phyloP scores from a whole-genome alignment of 2,113 vertebrate genomes.

The Elephas maximus region DNA sequence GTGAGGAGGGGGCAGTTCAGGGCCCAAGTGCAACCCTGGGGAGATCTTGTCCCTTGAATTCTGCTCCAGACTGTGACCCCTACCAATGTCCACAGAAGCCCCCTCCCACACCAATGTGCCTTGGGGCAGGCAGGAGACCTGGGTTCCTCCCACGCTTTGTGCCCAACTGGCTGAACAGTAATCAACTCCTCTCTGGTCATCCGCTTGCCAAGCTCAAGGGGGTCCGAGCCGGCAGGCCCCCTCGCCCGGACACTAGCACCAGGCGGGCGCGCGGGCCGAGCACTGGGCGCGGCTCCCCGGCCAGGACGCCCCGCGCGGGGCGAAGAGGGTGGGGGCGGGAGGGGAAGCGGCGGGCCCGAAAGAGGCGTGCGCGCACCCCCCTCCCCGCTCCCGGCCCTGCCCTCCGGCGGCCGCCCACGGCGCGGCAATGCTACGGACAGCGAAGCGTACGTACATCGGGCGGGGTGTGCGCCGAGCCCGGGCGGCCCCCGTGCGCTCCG shows the following conservation, averaged over 20 bases:
- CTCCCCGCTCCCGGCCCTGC: background rate
- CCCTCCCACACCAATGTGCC: background rate
- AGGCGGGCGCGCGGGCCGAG: background rate
- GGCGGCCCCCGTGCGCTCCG: conserved; percentile 89
- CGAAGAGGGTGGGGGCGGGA: background rate
- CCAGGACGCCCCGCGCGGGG: background rate
- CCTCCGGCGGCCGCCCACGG: background rate
- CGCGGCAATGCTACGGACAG: conserved; percentile 84
- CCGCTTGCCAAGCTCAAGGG: conserved; percentile 35
- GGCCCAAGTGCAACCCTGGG: background rate
- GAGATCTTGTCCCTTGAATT: background rate
- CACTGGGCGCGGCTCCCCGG: background rate
- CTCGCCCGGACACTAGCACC: background rate
- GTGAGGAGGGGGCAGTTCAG: background rate
- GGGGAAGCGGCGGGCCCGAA: background rate
- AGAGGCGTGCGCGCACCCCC: background rate
- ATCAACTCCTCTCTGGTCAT: background rate
- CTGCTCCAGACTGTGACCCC: background rate
- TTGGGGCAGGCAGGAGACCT: background rate
- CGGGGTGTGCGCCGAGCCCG: conserved; percentile 89
- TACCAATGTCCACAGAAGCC: background rate
- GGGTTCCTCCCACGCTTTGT: background rate
- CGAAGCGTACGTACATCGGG: conserved; percentile 97
- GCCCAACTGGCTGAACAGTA: background rate
- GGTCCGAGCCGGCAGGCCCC: background rate